A percentile compares a stretch with the other conserved stretches of the same genome.
These are phyloP conservation scores for Spinus pinus DNA, from an alignment of 2,797 vertebrate species.

Conservation along the genomic window DNA sequence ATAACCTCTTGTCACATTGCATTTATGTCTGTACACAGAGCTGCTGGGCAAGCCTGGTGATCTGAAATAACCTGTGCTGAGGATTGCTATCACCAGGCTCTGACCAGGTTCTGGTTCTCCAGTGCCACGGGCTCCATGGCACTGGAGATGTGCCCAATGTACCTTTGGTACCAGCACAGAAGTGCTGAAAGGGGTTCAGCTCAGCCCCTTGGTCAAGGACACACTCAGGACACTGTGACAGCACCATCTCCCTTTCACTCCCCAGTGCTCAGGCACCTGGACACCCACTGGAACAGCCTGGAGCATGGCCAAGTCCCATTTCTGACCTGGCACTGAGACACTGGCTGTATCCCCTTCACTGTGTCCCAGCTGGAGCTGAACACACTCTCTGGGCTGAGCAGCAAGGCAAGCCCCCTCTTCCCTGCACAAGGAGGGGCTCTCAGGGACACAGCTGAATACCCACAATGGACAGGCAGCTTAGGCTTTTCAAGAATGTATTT, in stretches of 20 bases:
- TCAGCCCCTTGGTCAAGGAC: background rate
- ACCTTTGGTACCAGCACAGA: background rate
- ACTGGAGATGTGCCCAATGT: background rate
- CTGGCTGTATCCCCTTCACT: background rate
- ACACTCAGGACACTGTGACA: background rate
- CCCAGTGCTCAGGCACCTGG: background rate
- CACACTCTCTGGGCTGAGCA: background rate
- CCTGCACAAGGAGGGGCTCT: background rate
- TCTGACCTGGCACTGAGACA: background rate
- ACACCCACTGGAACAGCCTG: background rate
- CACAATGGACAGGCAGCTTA: background rate
- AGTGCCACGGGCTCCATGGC: accelerated
- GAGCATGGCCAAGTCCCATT: background rate
- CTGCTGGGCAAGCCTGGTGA: background rate
- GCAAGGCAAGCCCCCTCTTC: background rate
- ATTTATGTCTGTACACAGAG: background rate
- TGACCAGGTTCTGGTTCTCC: background rate
- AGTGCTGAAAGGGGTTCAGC: background rate
- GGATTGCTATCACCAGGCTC: background rate
- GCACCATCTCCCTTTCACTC: background rate
- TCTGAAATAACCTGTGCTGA: background rate
- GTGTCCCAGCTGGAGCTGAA: background rate
- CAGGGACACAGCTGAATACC: background rate
- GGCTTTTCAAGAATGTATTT: background rate
- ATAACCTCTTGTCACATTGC: background rate